Evolutionary conservation across 2,797 vertebrate species (phyloP).

Genomic region (Vireo griseus): DNA sequence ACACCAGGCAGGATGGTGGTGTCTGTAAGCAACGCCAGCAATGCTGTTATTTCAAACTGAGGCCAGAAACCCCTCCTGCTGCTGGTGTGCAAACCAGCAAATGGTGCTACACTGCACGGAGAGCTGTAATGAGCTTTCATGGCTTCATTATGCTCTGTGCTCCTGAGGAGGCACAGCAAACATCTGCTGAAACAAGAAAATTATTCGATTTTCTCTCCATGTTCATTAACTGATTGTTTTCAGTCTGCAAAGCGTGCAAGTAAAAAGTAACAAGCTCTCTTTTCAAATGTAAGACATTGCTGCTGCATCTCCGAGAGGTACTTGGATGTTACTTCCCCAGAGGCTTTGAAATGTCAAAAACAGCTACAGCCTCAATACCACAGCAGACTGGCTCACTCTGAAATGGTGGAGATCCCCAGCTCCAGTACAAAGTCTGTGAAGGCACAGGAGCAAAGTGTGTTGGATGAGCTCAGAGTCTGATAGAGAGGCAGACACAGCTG

Average conservation of each 20-base stretch:
- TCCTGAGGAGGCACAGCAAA: background rate
- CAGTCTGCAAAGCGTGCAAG: background rate
- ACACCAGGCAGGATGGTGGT: background rate
- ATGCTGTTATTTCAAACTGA: fast-evolving
- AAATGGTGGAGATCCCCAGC: background rate
- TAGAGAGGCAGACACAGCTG: background rate
- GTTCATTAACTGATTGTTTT: background rate
- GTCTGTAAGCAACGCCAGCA: background rate
- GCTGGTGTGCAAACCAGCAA: background rate
- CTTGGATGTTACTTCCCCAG: background rate
- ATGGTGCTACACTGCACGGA: background rate
- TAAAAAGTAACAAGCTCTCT: background rate
- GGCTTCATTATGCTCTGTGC: background rate
- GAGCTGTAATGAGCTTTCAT: background rate
- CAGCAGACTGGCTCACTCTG: background rate
- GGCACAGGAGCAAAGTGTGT: background rate
- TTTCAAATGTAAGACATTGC: background rate
- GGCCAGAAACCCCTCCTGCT: background rate
- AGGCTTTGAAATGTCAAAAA: background rate
- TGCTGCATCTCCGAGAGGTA: background rate
- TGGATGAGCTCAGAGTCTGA: background rate
- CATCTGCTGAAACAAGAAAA: background rate
- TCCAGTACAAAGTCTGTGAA: background rate
- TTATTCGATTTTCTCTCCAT: background rate
- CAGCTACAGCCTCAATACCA: background rate